Base-by-base conservation (phyloP, 1,140 invertebrate genomes). In the Ptiloglossa arizonensis region DNA sequence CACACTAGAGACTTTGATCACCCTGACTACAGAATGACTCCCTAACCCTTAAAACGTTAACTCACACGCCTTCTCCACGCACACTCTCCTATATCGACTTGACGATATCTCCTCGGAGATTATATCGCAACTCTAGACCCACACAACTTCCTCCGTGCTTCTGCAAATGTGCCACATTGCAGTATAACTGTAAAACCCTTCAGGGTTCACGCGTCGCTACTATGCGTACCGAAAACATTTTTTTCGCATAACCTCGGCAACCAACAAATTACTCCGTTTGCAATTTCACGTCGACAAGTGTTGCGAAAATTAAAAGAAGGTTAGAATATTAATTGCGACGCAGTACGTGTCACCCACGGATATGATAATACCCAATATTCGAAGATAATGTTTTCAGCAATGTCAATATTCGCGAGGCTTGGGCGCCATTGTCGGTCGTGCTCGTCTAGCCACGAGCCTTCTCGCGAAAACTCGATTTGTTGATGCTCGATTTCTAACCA, bases 121-220 rank as follows among this genome's bases (percentile, higher is more conserved):
- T 74, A 83, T 81, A 83, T 86, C 83, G 81, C 87, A 74, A 79
- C 84, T 88, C 86, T 88, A 88, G 80, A 80, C 85, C 86, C 86
- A 89, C 90, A 87, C 89, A 85, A 89, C 90, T 90, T 91, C 89
- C 88, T 91, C 90, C 89, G 88, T 88, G 88, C 87, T 90, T 91
- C 91, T 90, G 91, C 91, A 92, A 93, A 93, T 92, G 92, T 93
- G 91, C 92, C 92, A 92, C 92, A 92, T 93, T 93, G 90, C 90
- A 92, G 88, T 90, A 91, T 92, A 93, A 93, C 92, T 93, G 92
- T 93, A 93, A 92, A 93, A 92, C 91, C 92, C 91, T 92, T 92
- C 89, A 91, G 91, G 91, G 91, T 93, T 92, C 91, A 92, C 89
- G 90, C 83, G 73, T 71, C 82, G 86, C 89, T 93, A 93, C 90